These are phyloP conservation scores for Ophioninae sp. DNA, from an alignment of 2,888 invertebrate genomes.

Conservation along the genomic window DNA sequence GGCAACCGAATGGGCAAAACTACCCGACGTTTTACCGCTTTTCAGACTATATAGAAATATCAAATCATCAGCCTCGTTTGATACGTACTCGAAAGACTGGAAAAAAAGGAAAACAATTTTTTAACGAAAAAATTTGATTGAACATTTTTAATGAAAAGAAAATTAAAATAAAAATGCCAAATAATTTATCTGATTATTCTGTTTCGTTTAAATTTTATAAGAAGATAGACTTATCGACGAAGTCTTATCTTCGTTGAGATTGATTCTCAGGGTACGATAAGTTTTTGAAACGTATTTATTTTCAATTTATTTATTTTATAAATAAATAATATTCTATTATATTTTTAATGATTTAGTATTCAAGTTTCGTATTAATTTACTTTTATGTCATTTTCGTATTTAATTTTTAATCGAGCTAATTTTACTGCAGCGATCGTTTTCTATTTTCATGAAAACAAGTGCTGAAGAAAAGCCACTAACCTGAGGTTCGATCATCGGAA, in stretches of 20 bases:
- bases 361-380: background rate
- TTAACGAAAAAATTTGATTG: background rate
- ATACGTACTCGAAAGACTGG: slow-evolving; percentile 85
- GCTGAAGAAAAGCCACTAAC: slow-evolving; percentile 72
- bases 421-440: background rate
- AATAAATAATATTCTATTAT: too few species aligned
- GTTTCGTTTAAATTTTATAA: too few species aligned
- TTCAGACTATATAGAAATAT: slow-evolving; percentile 86
- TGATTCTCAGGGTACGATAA: too few species aligned
- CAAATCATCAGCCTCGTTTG: slow-evolving; percentile 82
- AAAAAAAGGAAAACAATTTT: slow-evolving; percentile 28
- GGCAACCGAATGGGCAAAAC: slow-evolving; percentile 87
- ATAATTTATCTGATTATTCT: background rate
- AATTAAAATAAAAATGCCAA: background rate
- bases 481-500: slow-evolving; percentile 82
- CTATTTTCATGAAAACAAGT: background rate
- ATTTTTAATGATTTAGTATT: too few species aligned
- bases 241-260: too few species aligned
- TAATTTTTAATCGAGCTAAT: background rate
- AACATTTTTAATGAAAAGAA: background rate
- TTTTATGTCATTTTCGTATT: background rate
- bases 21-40: slow-evolving; percentile 84
- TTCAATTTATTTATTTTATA: too few species aligned
- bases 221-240: too few species aligned
- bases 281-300: too few species aligned